Conservation (phyloP, 2,113 vertebrate species). For the Ondatra zibethicus region DNA sequence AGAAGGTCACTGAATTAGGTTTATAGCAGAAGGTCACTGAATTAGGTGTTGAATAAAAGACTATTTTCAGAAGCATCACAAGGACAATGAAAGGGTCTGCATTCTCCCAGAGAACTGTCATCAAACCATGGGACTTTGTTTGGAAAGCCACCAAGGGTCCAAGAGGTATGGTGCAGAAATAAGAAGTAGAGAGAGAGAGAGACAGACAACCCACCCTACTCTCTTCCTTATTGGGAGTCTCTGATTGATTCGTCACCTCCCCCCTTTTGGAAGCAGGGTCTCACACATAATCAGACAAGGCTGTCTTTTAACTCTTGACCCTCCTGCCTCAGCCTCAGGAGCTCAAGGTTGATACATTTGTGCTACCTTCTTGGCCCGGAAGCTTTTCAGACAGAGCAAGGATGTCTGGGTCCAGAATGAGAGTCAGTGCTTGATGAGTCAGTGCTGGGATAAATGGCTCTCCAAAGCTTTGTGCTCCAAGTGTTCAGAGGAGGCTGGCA, state of each 20-base stretch:
- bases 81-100: slow-evolving; percentile 80
- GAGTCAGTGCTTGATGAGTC: background rate
- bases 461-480: background rate
- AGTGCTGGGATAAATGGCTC: background rate
- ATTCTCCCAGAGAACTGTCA: slow-evolving; percentile 69
- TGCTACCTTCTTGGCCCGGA: background rate
- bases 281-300: background rate
- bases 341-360: background rate
- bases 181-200: background rate
- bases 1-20: too few species aligned
- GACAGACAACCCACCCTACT: background rate
- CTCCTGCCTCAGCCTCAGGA: background rate
- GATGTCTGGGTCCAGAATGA: background rate
- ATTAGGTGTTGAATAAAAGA: slow-evolving; percentile 57
- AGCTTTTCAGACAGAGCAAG: background rate
- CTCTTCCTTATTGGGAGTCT: background rate
- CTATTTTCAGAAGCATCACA: slow-evolving; percentile 76
- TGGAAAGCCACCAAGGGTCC: slow-evolving; percentile 78
- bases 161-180: accelerated
- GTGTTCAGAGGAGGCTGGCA: background rate
- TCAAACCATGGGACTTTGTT: slow-evolving; percentile 68
- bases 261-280: background rate
- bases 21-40: slow-evolving; percentile 42
- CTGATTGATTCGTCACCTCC: background rate
- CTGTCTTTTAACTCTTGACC: background rate